A percentile compares a stretch with the other conserved stretches of the same genome.
phyloP scores from a whole-genome alignment of 2,113 vertebrate genomes.

The Pelodiscus sinensis region DNA sequence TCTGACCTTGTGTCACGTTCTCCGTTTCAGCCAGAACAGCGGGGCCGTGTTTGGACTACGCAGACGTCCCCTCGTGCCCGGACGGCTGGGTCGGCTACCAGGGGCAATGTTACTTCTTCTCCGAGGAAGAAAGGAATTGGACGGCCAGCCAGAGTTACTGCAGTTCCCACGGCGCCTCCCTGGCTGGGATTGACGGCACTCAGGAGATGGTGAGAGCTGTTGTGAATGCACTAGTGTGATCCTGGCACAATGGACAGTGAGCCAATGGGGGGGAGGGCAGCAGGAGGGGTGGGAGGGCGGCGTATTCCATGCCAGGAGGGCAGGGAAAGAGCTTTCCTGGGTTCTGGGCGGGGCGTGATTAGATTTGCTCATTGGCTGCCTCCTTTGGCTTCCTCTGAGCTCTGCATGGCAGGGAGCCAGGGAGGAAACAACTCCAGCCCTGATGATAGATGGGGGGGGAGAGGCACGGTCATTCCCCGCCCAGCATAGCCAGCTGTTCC shows the following conservation, averaged over 20 bases:
- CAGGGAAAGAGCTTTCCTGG: not conserved
- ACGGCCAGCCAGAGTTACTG: not conserved
- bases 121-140: not conserved
- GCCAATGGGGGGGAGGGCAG: too few species aligned
- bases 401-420: not conserved
- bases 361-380: not conserved
- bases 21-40: not conserved
- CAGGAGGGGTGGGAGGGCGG: too few species aligned
- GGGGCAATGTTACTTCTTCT: not conserved
- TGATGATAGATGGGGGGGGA: not conserved
- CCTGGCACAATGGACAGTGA: not conserved
- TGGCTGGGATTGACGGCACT: not conserved
- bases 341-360: not conserved
- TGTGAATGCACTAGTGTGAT: not conserved
- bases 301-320: too few species aligned
- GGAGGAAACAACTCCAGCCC: not conserved
- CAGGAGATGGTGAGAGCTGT: not conserved
- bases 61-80: not conserved
- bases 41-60: rapidly evolving
- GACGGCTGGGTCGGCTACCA: not conserved
- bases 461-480: rapidly evolving
- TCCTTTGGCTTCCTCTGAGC: not conserved
- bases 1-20: not conserved
- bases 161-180: not conserved
- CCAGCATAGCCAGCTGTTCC: not conserved